These are phyloP conservation scores for Drosophila rubida DNA, from an alignment of 2,888 invertebrate species.

Conservation along the genomic window DNA sequence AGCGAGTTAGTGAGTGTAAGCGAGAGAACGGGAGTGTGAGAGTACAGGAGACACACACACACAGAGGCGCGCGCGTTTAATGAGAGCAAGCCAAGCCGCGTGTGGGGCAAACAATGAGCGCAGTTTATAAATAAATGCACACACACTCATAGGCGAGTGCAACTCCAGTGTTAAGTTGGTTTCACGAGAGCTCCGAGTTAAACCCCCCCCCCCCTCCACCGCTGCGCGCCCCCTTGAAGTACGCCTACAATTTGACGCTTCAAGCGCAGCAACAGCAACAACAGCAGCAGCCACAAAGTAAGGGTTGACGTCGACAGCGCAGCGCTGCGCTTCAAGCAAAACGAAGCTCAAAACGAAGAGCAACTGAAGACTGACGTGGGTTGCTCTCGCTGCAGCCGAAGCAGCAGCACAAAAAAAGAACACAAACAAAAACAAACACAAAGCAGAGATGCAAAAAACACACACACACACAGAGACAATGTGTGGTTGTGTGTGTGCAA, in stretches of 20 bases:
- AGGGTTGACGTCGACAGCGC: constrained; percentile 46
- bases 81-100: constrained; percentile 42
- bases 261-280: constrained; percentile 53
- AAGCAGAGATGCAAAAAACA: constrained; percentile 32
- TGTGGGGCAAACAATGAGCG: constrained; percentile 61
- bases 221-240: background rate
- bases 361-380: constrained; percentile 56
- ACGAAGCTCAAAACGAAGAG: constrained; percentile 47
- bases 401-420: constrained; percentile 1
- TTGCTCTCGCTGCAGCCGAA: constrained; percentile 12
- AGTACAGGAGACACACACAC: constrained; percentile 44
- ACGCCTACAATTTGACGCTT: constrained; percentile 8
- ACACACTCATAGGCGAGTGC: constrained; percentile 26
- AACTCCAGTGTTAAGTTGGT: constrained; percentile 47
- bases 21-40: constrained; percentile 3
- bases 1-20: constrained; percentile 13
- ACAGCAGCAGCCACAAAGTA: constrained; percentile 37
- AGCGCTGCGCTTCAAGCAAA: constrained; percentile 9
- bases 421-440: constrained; percentile 4
- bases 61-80: background rate
- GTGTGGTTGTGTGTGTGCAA: constrained; percentile 12
- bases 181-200: constrained; percentile 29
- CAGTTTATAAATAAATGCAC: constrained; percentile 67
- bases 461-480: constrained; percentile 6
- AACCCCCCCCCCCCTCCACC: constrained; percentile 5